Evolutionary conservation across 2,888 invertebrate species (phyloP).

Genomic region (Pandemis corylana): DNA sequence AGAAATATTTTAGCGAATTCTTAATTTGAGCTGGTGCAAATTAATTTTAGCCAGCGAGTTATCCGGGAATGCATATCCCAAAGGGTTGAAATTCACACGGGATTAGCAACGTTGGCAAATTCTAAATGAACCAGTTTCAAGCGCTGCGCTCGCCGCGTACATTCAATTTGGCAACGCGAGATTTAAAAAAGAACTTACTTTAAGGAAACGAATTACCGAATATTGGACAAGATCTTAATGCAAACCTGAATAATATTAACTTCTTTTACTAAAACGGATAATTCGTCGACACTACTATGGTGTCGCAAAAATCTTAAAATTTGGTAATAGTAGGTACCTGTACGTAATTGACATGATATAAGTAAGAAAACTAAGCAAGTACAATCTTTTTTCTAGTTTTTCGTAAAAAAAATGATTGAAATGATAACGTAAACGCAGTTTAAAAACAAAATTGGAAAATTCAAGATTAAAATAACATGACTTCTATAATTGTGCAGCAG

Average conservation of each 20-base stretch:
- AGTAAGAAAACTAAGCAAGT: too few species aligned
- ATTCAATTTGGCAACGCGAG: conserved; percentile 30
- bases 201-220: background rate
- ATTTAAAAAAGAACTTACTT: conserved; percentile 28
- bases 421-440: too few species aligned
- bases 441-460: too few species aligned
- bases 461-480: too few species aligned
- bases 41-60: conserved; percentile 35
- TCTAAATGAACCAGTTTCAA: conserved; percentile 43
- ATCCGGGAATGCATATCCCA: conserved; percentile 42
- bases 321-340: too few species aligned
- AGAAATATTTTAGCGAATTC: conserved; percentile 10
- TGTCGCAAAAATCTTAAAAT: too few species aligned
- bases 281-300: too few species aligned
- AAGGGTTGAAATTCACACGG: conserved; percentile 42
- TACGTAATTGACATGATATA: too few species aligned
- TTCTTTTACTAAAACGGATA: too few species aligned
- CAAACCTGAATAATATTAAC: background rate
- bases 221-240: background rate
- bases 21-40: conserved; percentile 25
- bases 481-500: too few species aligned
- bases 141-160: conserved; percentile 33
- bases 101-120: conserved; percentile 45
- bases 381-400: too few species aligned
- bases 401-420: too few species aligned